phyloP scores from a whole-genome alignment of 2,888 invertebrate genomes.

The Abrostola triplasia region DNA sequence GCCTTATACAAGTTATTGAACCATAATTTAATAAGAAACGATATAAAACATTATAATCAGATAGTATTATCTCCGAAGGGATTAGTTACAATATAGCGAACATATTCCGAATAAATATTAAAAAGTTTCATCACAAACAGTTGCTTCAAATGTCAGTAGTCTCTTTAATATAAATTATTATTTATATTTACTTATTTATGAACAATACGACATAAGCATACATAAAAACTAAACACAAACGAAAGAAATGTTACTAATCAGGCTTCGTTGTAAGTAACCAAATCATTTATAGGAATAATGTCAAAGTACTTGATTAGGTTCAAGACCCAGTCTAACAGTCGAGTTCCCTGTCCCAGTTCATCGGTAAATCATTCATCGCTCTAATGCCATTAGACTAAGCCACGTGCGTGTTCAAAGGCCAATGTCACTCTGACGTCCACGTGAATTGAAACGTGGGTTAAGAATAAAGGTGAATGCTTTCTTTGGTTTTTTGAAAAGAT shows the following conservation, averaged over 20 bases:
- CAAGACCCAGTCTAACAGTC: slow-evolving; percentile 15
- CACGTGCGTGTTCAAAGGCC: slow-evolving; percentile 38
- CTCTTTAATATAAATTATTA: too few species aligned
- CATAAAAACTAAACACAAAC: not conserved
- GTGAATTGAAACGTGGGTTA: slow-evolving; percentile 4
- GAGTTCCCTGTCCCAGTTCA: slow-evolving; percentile 37
- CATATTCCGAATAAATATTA: too few species aligned
- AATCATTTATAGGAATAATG: not conserved
- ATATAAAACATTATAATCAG: too few species aligned
- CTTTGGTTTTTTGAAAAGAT: slow-evolving; percentile 16
- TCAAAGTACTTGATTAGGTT: slow-evolving; percentile 21
- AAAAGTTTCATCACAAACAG: too few species aligned
- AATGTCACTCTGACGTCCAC: slow-evolving; percentile 5
- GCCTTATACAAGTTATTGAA: too few species aligned
- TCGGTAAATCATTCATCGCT: slow-evolving; percentile 23
- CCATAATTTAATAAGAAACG: too few species aligned
- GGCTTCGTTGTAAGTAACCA: not conserved
- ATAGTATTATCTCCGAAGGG: too few species aligned
- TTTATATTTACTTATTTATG: too few species aligned
- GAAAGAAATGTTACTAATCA: not conserved
- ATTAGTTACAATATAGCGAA: too few species aligned
- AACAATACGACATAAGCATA: too few species aligned
- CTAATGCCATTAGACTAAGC: slow-evolving; percentile 22
- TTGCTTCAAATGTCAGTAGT: too few species aligned
- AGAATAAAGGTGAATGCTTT: slow-evolving; percentile 29